A percentile compares a stretch with the other conserved stretches of the same genome.
Evolutionary conservation across 2,888 invertebrate genomes (phyloP).

Genomic region (Actias luna): DNA sequence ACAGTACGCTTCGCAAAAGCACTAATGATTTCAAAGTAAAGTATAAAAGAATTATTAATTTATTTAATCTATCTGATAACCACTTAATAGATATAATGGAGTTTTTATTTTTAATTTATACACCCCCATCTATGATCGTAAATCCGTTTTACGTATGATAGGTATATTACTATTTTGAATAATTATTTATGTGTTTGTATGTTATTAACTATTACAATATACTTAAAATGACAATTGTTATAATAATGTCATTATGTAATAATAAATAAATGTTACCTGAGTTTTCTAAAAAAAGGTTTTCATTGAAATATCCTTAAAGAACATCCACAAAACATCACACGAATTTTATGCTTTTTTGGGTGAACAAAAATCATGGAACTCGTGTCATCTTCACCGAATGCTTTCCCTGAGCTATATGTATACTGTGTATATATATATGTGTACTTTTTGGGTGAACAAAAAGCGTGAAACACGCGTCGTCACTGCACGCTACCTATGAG

Average conservation of each 20-base stretch:
- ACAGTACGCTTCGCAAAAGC: constrained; percentile 1
- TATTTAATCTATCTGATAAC: neutral
- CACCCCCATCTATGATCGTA: neutral
- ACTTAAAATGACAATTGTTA: neutral
- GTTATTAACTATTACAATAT: neutral
- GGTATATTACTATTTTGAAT: neutral
- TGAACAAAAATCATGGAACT: too few species aligned
- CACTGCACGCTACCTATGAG: too few species aligned
- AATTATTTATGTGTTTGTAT: neutral
- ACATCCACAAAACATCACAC: too few species aligned
- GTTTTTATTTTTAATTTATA: constrained; percentile 6
- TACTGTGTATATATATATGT: too few species aligned
- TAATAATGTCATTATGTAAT: neutral
- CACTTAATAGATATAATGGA: constrained; percentile 3
- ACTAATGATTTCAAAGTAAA: neutral
- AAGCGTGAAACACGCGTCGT: too few species aligned
- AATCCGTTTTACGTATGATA: neutral
- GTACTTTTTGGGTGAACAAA: too few species aligned
- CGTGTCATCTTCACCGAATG: too few species aligned
- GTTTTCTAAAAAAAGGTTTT: neutral
- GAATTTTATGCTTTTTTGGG: too few species aligned
- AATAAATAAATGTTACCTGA: neutral
- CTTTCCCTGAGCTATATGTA: too few species aligned
- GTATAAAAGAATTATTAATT: neutral
- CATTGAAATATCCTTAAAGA: too few species aligned